A percentile compares a stretch with the other conserved stretches of the same genome.
These are phyloP conservation scores for Trichoplusia ni DNA, from an alignment of 1,140 invertebrate genomes.

Conservation along the genomic window DNA sequence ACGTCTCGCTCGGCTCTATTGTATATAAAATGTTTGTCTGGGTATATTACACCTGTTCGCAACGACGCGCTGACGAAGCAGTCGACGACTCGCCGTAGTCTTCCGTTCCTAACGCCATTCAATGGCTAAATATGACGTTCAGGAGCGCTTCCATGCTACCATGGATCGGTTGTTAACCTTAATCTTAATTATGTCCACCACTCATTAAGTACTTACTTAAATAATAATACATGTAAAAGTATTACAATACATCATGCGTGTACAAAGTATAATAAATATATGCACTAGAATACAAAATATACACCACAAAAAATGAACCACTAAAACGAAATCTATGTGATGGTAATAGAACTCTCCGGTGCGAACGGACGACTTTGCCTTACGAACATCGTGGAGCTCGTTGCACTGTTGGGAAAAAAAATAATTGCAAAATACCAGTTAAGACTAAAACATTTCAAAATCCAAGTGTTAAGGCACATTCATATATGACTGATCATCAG, in stretches of 20 bases:
- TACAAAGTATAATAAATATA: conserved; percentile 66
- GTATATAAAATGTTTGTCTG: conserved; percentile 65
- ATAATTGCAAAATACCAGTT: conserved; percentile 80
- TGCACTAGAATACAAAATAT: conserved; percentile 67
- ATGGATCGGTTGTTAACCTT: conserved; percentile 57
- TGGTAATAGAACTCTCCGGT: conserved; percentile 63
- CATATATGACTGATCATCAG: conserved; percentile 55
- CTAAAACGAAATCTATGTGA: conserved; percentile 61
- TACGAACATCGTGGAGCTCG: conserved; percentile 69
- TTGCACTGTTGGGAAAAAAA: conserved; percentile 80
- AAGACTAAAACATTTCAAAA: conserved; percentile 72
- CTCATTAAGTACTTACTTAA: conserved; percentile 61
- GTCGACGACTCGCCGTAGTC: conserved; percentile 43
- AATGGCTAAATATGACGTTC: conserved; percentile 52
- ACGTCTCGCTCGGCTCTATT: conserved; percentile 48
- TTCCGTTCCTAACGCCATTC: conserved; percentile 50
- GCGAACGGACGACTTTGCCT: conserved; percentile 67
- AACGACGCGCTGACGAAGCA: conserved; percentile 43
- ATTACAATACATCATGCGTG: conserved; percentile 70
- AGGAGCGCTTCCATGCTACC: conserved; percentile 56
- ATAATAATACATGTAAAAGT: conserved; percentile 62
- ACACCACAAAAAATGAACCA: conserved; percentile 66
- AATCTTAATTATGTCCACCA: conserved; percentile 66
- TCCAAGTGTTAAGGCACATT: conserved; percentile 70
- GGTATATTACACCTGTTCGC: conserved; percentile 73